A percentile compares a stretch with the other conserved stretches of the same genome.
These are phyloP conservation scores for Echiichthys vipera DNA, from an alignment of 2,797 vertebrate species.

Conservation along the genomic window DNA sequence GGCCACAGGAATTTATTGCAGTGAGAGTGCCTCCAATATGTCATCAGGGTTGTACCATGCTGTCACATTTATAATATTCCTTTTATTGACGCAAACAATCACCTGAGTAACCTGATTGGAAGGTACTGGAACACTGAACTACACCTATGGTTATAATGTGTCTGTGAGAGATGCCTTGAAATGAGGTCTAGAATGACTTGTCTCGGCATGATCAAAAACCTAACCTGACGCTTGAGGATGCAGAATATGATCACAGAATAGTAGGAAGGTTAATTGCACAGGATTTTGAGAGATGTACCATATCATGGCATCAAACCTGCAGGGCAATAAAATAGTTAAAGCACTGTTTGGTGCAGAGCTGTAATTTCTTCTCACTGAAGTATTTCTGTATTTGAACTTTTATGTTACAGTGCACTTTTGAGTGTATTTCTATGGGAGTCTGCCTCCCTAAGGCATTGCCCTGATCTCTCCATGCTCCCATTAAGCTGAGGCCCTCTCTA, in stretches of 20 bases:
- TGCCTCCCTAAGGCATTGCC: conserved; percentile 50
- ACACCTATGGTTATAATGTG: neutral
- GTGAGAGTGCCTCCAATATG: neutral
- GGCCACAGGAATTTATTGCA: neutral
- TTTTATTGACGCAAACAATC: neutral
- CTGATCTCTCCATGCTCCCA: conserved; percentile 54
- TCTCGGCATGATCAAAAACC: neutral
- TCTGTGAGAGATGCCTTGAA: neutral
- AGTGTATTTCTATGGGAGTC: conserved; percentile 34
- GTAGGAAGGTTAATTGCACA: neutral
- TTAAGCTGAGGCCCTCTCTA: conserved; percentile 49
- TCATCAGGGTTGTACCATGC: neutral
- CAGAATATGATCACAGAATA: no score
- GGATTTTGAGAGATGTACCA: neutral
- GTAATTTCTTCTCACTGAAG: neutral
- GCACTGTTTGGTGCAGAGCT: neutral
- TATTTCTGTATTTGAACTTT: conserved; percentile 5
- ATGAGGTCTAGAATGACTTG: neutral
- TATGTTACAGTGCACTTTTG: conserved; percentile 12
- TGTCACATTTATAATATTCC: neutral
- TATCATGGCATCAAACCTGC: neutral
- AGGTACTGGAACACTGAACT: neutral
- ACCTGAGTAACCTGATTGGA: neutral
- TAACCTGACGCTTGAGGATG: neutral
- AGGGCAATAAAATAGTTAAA: neutral